Evolutionary conservation across 2,797 vertebrate genomes (phyloP).

Genomic region (Novumbra hubbsi): DNA sequence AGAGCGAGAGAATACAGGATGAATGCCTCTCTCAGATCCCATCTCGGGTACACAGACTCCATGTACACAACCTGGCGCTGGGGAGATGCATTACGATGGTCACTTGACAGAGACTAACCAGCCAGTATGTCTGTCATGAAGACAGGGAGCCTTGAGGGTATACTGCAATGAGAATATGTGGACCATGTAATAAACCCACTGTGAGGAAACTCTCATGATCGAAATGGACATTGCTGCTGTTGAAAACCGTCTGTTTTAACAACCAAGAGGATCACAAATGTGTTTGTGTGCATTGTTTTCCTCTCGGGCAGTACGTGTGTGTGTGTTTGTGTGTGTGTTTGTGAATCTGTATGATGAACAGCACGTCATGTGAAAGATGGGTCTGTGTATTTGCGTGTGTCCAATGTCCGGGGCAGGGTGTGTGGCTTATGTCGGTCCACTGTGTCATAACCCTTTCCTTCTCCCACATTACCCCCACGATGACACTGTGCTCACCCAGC

Average conservation of each 20-base stretch:
- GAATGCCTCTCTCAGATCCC: neutral
- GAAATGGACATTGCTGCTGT: neutral
- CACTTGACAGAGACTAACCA: neutral
- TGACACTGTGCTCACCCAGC: constrained; percentile 78
- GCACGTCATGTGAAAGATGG: neutral
- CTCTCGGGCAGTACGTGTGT: neutral
- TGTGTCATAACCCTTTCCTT: constrained; percentile 64
- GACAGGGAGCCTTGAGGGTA: neutral
- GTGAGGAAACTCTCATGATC: neutral
- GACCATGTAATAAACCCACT: neutral
- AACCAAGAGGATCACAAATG: neutral
- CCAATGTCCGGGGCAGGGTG: constrained; percentile 4
- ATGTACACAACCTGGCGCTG: neutral
- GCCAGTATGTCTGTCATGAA: neutral
- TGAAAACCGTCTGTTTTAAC: neutral
- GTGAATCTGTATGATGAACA: neutral
- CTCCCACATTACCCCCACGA: constrained; percentile 81
- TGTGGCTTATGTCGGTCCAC: neutral
- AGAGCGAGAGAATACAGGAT: constrained; percentile 45
- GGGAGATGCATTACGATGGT: neutral
- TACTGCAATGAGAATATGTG: neutral
- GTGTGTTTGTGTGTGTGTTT: neutral
- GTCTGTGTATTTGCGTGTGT: neutral
- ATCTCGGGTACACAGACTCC: neutral
- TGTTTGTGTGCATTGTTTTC: constrained; percentile 3